Base-by-base conservation (phyloP, 2,797 vertebrate genomes). In the Rhinogobio ventralis region DNA sequence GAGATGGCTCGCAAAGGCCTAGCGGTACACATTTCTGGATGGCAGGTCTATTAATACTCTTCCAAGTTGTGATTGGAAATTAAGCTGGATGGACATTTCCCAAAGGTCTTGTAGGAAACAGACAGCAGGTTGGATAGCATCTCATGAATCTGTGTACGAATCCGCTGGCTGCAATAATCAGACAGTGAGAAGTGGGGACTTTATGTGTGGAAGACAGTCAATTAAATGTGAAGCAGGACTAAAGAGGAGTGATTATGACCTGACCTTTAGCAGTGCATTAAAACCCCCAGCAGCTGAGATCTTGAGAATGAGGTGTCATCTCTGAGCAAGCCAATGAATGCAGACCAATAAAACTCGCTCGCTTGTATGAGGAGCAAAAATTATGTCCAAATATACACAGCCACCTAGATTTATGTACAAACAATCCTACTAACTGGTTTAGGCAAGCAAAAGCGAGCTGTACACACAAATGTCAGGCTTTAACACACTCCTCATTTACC, bases 211-310 rank as follows among this genome's bases (percentile, higher is more conserved):
- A 90, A 92, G 92, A 93, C 88, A 92, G 94, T 95, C 94, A 95
- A 95, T 96, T 95, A 95, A 95, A 94, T 91, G 92, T 92, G 91
- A 93, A 92, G 83, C 92, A 86, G 91, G 86, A 92, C 92, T 94
- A 94, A 94, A 94, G 92, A 95, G 93, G 81, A 94, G 92, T 92
- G 94, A 94, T 94, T 94, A 94, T 91, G 90, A 91, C 91, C 90
- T 95, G 94, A 95, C 94, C 94, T 95, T 95, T 95, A 91, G 77
- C 92, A 94, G 92, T 90, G 89, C 90, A 94, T 94, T 93, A 93
- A 92, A 91, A 92, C 88, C 88, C 84, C 89, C 90, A 82, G 73
- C 72, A 51, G 33, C 81, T 67, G 79, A 42, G 79, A 82, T 80
- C 74, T 77, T 75, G 77, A 83, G 78, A 86, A 74, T 68, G 73